These are phyloP conservation scores for Zele albiditarsus DNA, from an alignment of 2,888 invertebrate species.

Conservation along the genomic window DNA sequence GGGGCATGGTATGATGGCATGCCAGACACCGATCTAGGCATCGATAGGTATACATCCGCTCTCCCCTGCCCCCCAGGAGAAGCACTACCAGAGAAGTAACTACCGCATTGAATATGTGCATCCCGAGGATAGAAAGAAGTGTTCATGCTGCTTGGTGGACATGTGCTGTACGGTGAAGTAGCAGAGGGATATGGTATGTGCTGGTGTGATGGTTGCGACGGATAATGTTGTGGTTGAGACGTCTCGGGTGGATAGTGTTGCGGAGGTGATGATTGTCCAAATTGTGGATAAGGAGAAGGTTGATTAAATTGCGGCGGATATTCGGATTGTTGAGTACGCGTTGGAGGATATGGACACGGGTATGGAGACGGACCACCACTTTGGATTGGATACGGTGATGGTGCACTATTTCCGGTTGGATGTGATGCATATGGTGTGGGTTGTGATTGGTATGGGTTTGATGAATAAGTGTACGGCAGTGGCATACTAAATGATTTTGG, in stretches of 20 bases:
- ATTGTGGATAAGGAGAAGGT: conserved; percentile 65
- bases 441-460: conserved; percentile 43
- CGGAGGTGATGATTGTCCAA: conserved; percentile 36
- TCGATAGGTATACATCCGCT: conserved; percentile 56
- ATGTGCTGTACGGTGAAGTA: conserved; percentile 42
- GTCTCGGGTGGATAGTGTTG: conserved; percentile 43
- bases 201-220: conserved; percentile 50
- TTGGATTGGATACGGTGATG: conserved; percentile 14
- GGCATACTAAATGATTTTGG: conserved; percentile 65
- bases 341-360: conserved; percentile 17
- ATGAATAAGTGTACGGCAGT: conserved; percentile 56
- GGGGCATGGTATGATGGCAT: conserved; percentile 54
- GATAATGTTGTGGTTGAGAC: conserved; percentile 42
- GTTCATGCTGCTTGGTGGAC: conserved; percentile 35
- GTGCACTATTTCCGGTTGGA: conserved; percentile 13
- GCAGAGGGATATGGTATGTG: conserved; percentile 61
- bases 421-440: conserved; percentile 33
- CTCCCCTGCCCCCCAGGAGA: conserved; percentile 68
- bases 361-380: conserved; percentile 25
- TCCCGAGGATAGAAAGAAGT: conserved; percentile 35
- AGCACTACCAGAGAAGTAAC: conserved; percentile 57
- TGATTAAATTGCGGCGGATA: conserved; percentile 35
- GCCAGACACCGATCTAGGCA: conserved; percentile 52
- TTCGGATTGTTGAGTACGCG: conserved; percentile 46
- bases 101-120: conserved; percentile 45